phyloP scores from a whole-genome alignment of 2,113 vertebrate genomes.

The Phalacrocorax brasilianus region DNA sequence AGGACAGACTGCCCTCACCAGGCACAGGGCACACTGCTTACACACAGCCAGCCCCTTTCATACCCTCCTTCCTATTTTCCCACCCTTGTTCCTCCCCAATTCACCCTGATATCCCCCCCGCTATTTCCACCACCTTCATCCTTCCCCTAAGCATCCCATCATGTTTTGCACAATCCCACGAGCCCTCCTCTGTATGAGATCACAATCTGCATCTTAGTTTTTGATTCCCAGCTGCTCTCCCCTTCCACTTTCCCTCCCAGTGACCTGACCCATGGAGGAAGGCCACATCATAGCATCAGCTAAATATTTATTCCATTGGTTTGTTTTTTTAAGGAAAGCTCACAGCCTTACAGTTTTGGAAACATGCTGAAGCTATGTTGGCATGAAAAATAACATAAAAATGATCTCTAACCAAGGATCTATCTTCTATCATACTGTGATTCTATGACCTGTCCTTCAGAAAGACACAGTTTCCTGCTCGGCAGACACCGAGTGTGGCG shows the following conservation, averaged over 20 bases:
- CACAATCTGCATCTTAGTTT: not conserved
- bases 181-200: not conserved
- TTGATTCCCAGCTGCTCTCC: not conserved
- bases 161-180: not conserved
- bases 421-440: too few relatives aligned
- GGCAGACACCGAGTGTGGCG: fast-evolving
- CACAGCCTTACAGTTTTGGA: not conserved
- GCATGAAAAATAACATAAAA: not conserved
- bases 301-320: not conserved
- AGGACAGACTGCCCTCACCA: not conserved
- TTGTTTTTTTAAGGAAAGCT: not conserved
- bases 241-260: not conserved
- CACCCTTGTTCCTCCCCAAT: too few relatives aligned
- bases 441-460: not conserved
- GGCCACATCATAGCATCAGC: not conserved
- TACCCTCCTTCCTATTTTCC: too few relatives aligned
- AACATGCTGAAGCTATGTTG: not conserved
- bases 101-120: too few relatives aligned
- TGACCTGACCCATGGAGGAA: not conserved
- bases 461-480: not conserved
- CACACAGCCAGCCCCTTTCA: not conserved
- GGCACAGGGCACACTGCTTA: not conserved
- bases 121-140: not conserved
- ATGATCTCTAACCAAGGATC: not conserved
- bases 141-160: not conserved